These are phyloP conservation scores for Axis porcinus DNA, from an alignment of 2,113 vertebrate genomes.

Conservation along the genomic window DNA sequence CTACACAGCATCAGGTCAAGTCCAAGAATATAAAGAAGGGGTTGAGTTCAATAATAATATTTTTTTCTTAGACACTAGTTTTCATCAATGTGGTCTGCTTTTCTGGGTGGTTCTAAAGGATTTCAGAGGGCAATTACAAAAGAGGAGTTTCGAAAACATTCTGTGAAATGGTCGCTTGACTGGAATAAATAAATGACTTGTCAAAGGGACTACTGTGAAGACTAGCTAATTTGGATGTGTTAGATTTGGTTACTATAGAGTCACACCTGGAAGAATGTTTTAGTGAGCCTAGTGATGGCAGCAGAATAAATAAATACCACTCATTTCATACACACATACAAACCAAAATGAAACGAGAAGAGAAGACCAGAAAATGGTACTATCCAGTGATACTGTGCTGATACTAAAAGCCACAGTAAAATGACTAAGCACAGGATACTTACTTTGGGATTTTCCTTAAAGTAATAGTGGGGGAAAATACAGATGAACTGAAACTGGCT, in stretches of 20 bases:
- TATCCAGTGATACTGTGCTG: background rate
- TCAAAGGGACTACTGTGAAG: background rate
- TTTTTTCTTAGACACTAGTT: conserved; percentile 19
- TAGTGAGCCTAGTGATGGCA: background rate
- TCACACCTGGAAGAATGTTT: background rate
- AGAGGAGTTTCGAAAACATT: background rate
- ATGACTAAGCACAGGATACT: background rate
- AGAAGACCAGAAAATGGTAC: background rate
- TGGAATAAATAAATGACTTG: background rate
- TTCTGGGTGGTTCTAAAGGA: background rate
- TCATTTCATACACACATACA: background rate
- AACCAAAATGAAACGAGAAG: conserved; percentile 8
- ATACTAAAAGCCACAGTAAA: background rate
- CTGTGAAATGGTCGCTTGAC: background rate
- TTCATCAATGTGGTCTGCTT: background rate
- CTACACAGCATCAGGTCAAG: background rate
- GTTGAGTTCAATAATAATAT: background rate
- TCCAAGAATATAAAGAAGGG: background rate
- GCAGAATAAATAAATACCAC: background rate
- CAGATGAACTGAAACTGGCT: background rate
- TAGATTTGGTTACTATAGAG: background rate
- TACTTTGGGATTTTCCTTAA: background rate
- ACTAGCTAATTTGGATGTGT: conserved; percentile 6
- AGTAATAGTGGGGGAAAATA: background rate
- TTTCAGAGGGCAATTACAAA: background rate